Base-by-base conservation (phyloP, 2,888 invertebrate genomes). In the Synanthedon vespiformis region DNA sequence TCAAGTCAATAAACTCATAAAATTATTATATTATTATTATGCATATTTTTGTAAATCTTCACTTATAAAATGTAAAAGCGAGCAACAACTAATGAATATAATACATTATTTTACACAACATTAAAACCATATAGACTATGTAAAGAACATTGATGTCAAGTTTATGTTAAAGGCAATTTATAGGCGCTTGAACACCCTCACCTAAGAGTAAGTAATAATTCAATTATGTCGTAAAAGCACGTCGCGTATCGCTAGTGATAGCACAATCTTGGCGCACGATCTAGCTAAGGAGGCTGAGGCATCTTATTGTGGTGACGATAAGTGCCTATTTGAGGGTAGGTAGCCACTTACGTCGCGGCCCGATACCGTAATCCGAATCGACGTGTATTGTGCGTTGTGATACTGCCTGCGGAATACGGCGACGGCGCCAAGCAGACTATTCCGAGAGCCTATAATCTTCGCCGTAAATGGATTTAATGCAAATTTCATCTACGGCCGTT, bases 281-380 rank as follows among this genome's bases (percentile, higher is more conserved):
- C 70, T 68, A 74, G 72, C 72, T 63, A 68, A 72, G 79, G 74
- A 80, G 78, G 78, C 77, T 73, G 72, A 73, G 68, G 75, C 77
- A 70, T 77, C 77, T 77, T 80, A 80, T 79, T 80, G 81, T 75
- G 72, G 73, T 60, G 68, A 64, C 70, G 70, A 69, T 80, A 82
- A 84, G 77, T 80, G 79, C 79, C 83, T 81, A 81, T 84, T 81
- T 74, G 75, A 77, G 68, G 76, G 72, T 75, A 73, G 75, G 75
- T 74, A 80, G 77, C 75, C 73, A 74, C 79, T 75, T 77, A 77
- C 68, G 72, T 66, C 68, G 71, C 68, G 72, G 68, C 62, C 77
- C 75, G 82, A 85, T 84, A 82, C 70, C 78, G 73, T 77, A 80
- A 84, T 82, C 80, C 80, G 70, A 77, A 76, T 74, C 72, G 74